Evolutionary conservation across 2,888 invertebrate species (phyloP).

Genomic region (Eupithecia tripunctaria): DNA sequence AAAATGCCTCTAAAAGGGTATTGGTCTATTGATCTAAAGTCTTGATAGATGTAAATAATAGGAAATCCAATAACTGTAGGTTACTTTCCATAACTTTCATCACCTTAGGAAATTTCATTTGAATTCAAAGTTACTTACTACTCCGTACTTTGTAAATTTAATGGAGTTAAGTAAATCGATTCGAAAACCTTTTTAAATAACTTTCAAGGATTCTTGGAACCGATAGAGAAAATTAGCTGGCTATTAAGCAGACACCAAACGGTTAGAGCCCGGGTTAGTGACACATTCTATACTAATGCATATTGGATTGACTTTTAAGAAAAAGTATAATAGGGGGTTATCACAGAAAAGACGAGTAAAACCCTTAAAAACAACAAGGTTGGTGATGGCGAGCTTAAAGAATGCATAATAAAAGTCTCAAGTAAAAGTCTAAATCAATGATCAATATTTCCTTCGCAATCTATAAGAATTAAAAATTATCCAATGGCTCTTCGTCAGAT

Average conservation of each 20-base stretch:
- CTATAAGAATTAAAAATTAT: no score
- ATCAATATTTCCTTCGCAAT: no score
- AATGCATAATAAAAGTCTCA: no score
- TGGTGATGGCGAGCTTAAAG: no score
- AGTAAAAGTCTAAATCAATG: no score
- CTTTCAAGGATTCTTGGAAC: constrained; percentile 39
- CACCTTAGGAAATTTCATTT: constrained; percentile 29
- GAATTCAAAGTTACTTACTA: constrained; percentile 35
- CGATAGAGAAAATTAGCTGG: constrained; percentile 68
- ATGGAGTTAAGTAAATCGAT: constrained; percentile 40
- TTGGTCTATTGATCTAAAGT: not conserved
- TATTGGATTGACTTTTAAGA: not conserved
- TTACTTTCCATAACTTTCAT: constrained; percentile 14
- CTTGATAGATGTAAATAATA: not conserved
- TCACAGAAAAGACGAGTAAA: not conserved
- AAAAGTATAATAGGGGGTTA: not conserved
- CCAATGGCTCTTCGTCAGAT: not conserved
- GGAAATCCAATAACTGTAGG: constrained; percentile 15
- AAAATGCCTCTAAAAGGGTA: not conserved
- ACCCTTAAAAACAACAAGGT: no score
- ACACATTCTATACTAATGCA: not conserved
- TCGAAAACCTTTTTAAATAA: constrained; percentile 42
- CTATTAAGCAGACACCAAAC: constrained; percentile 45
- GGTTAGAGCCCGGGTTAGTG: not conserved
- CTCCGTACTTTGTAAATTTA: constrained; percentile 34